Evolutionary conservation across 2,797 vertebrate species (phyloP).

Genomic region (Mycteria americana): DNA sequence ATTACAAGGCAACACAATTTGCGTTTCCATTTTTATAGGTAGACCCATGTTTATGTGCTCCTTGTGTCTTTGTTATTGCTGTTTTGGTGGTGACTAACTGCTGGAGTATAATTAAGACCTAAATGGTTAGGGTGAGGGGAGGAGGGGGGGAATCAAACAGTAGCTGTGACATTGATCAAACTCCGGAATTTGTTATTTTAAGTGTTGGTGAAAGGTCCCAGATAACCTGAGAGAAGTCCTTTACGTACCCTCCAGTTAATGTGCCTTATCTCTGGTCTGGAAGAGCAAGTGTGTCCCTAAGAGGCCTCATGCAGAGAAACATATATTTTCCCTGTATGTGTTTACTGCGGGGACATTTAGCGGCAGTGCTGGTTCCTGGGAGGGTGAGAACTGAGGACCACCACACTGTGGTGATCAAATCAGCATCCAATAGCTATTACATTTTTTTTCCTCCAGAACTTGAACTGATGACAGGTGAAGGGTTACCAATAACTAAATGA

Average conservation of each 20-base stretch:
- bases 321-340: fast-evolving
- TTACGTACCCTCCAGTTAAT: neutral
- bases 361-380: neutral
- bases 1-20: neutral
- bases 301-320: neutral
- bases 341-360: neutral
- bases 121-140: neutral
- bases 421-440: neutral
- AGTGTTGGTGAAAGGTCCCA: neutral
- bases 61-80: neutral
- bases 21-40: neutral
- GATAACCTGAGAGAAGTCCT: neutral
- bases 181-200: neutral
- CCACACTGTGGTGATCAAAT: neutral
- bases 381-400: neutral
- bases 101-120: neutral
- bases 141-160: neutral
- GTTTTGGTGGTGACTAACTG: neutral
- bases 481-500: neutral
- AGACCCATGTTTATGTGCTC: neutral
- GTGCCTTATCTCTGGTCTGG: neutral
- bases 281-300: neutral
- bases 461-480: neutral
- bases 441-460: fast-evolving
- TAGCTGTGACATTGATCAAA: neutral